Conservation (phyloP, 2,113 vertebrate genomes). For the Rattus rattus region DNA sequence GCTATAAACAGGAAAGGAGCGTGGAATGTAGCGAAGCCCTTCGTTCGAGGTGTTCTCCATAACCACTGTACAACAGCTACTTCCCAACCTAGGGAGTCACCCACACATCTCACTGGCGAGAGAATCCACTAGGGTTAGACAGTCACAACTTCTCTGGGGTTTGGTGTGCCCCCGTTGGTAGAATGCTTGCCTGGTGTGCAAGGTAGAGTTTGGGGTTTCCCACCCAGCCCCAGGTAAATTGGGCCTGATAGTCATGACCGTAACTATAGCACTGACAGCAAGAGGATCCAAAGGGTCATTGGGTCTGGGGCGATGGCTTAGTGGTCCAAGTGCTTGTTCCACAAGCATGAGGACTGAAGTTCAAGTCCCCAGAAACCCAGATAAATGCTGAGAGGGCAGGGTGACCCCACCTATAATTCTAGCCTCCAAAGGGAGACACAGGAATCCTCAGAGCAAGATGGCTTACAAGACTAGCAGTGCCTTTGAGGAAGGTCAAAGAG, state of each 20-base stretch:
- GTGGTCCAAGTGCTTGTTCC: not conserved
- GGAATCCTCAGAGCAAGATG: not conserved
- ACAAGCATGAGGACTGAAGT: not conserved
- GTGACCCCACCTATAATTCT: not conserved
- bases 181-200: not conserved
- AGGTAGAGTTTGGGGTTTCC: too few species aligned
- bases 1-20: not conserved
- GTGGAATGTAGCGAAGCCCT: too few species aligned
- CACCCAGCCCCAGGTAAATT: not conserved
- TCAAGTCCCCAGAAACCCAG: not conserved
- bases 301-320: not conserved
- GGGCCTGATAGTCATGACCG: not conserved
- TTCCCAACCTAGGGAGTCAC: not conserved
- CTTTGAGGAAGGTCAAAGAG: not conserved
- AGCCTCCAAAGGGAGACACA: not conserved
- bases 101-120: conserved; percentile 42
- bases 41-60: not conserved
- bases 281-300: not conserved
- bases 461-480: not conserved
- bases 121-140: not conserved
- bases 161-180: not conserved
- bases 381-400: not conserved
- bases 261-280: not conserved
- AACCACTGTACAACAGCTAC: not conserved
- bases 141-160: not conserved